These are phyloP conservation scores for Drosophila birchii DNA, from an alignment of 2,888 invertebrate species.

Conservation along the genomic window DNA sequence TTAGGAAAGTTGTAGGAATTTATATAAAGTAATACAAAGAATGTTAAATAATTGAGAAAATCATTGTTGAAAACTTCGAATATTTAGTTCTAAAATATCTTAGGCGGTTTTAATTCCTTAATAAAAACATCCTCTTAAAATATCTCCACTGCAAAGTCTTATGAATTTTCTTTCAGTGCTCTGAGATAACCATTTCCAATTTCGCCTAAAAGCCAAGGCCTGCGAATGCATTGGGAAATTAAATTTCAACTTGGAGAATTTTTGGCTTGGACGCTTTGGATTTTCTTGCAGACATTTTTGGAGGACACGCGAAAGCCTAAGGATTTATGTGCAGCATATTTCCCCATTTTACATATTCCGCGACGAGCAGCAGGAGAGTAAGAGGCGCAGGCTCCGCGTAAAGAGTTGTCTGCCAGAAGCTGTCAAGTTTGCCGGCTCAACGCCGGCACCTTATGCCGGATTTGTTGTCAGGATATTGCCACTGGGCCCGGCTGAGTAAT, in stretches of 20 bases:
- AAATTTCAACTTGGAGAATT: conserved; percentile 53
- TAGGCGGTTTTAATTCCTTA: too few species aligned
- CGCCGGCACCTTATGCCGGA: conserved; percentile 73
- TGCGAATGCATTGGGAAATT: conserved; percentile 49
- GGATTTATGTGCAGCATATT: conserved; percentile 74
- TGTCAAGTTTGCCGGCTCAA: conserved; percentile 75
- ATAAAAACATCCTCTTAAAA: too few species aligned
- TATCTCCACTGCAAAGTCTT: too few species aligned
- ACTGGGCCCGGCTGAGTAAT: conserved; percentile 65
- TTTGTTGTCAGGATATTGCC: conserved; percentile 77
- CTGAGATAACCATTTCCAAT: conserved; percentile 49
- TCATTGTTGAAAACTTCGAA: too few species aligned
- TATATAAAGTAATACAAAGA: background rate
- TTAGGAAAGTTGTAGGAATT: too few species aligned
- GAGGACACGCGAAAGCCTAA: conserved; percentile 59
- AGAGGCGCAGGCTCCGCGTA: conserved; percentile 6
- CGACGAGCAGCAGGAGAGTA: background rate
- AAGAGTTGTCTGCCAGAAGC: conserved; percentile 56
- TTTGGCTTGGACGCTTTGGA: conserved; percentile 26
- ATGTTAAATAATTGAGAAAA: too few species aligned
- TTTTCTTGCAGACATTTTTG: conserved; percentile 16
- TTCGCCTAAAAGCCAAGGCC: conserved; percentile 49
- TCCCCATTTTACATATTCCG: conserved; percentile 64
- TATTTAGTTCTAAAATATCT: too few species aligned
- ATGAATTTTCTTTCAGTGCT: background rate